phyloP scores from a whole-genome alignment of 2,797 vertebrate genomes.

The Poecile montanus region DNA sequence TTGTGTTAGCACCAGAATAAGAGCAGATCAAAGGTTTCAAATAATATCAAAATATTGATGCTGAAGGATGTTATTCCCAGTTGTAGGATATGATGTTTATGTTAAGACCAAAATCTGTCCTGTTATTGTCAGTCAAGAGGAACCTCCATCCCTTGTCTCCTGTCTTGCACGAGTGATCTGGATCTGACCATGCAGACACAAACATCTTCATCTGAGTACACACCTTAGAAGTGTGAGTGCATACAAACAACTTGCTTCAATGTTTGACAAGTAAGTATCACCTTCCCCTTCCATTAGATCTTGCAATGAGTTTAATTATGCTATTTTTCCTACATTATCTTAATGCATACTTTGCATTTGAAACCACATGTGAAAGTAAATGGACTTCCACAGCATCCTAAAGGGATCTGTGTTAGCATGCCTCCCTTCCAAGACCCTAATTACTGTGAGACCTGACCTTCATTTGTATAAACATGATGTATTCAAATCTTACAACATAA shows the following conservation, averaged over 20 bases:
- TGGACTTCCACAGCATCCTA: background rate
- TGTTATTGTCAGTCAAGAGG: background rate
- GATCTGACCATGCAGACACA: background rate
- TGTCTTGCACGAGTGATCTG: background rate
- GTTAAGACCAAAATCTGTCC: background rate
- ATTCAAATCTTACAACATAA: fast-evolving
- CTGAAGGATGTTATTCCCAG: background rate
- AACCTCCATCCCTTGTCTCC: background rate
- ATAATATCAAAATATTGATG: background rate
- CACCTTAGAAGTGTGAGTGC: background rate
- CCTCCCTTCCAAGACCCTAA: background rate
- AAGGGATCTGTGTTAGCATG: background rate
- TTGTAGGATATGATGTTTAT: background rate
- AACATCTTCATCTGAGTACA: background rate
- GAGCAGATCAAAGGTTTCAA: background rate
- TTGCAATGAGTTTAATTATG: background rate
- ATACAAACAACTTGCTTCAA: background rate
- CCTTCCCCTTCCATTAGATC: background rate
- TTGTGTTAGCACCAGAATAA: background rate
- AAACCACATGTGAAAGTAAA: background rate
- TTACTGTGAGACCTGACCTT: background rate
- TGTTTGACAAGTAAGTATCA: background rate
- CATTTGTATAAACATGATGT: background rate
- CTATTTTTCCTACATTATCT: background rate
- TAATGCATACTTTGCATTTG: background rate